phyloP scores from a whole-genome alignment of 1,140 invertebrate species.

The Cydia amplana region DNA sequence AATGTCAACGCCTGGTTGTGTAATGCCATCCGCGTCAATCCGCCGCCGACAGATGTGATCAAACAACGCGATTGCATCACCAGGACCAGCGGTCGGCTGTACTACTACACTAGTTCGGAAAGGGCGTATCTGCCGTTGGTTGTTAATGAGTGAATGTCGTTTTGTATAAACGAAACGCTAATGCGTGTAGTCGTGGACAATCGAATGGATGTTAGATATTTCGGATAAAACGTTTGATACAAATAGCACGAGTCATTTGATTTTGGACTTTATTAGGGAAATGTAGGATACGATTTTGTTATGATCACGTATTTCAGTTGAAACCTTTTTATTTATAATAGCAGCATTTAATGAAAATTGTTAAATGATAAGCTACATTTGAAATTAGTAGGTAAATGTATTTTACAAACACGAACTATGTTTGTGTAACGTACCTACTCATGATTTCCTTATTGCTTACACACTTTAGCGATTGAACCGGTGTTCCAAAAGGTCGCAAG shows the following conservation, averaged over 20 bases:
- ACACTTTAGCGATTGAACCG: no score
- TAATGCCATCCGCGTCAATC: background rate
- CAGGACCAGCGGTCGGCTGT: background rate
- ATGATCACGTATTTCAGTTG: background rate
- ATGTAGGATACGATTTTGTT: background rate
- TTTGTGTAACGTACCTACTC: no score
- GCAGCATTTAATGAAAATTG: no score
- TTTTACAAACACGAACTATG: no score
- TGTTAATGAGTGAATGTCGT: background rate
- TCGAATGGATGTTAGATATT: constrained; percentile 1
- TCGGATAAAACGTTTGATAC: background rate
- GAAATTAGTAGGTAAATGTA: no score
- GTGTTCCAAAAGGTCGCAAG: no score
- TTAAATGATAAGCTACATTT: no score
- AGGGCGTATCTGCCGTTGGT: background rate
- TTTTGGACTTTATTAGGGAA: background rate
- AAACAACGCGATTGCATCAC: background rate
- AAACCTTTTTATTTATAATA: no score
- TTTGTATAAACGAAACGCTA: background rate
- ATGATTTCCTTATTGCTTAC: no score
- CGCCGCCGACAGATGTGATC: background rate
- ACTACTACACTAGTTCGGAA: background rate
- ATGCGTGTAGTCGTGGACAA: background rate
- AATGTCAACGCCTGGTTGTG: background rate
- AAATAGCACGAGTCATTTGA: background rate